phyloP scores from a whole-genome alignment of 2,113 vertebrate genomes.

The Trogon melanurus region DNA sequence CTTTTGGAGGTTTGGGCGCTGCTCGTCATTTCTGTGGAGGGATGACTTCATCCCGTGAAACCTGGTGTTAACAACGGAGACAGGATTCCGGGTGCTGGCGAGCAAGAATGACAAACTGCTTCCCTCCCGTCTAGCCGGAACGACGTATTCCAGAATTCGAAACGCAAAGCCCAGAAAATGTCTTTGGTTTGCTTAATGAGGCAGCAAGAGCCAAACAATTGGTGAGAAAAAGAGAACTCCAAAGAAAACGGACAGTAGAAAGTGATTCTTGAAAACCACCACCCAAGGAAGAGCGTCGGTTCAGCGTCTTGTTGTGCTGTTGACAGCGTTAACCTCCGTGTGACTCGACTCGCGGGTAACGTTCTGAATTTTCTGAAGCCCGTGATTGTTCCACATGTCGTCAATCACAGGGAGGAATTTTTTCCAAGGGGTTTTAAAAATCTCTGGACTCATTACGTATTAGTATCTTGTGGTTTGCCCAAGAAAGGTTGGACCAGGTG shows the following conservation, averaged over 20 bases:
- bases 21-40: neutral
- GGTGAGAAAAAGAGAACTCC: neutral
- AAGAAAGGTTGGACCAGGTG: too few relatives aligned
- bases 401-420: neutral
- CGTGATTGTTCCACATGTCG: neutral
- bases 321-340: neutral
- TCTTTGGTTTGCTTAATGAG: conserved; percentile 18
- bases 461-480: neutral
- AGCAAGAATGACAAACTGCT: neutral
- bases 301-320: neutral
- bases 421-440: neutral
- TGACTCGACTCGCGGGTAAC: neutral
- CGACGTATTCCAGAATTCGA: neutral
- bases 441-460: neutral
- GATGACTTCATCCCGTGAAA: neutral
- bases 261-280: neutral
- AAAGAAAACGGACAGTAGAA: neutral
- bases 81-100: neutral
- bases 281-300: neutral
- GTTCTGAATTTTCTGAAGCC: neutral
- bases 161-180: neutral
- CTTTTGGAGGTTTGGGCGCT: neutral
- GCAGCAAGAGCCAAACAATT: neutral
- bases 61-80: neutral
- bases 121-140: neutral